phyloP scores from a whole-genome alignment of 2,113 vertebrate species.

The Rhizomys pruinosus region DNA sequence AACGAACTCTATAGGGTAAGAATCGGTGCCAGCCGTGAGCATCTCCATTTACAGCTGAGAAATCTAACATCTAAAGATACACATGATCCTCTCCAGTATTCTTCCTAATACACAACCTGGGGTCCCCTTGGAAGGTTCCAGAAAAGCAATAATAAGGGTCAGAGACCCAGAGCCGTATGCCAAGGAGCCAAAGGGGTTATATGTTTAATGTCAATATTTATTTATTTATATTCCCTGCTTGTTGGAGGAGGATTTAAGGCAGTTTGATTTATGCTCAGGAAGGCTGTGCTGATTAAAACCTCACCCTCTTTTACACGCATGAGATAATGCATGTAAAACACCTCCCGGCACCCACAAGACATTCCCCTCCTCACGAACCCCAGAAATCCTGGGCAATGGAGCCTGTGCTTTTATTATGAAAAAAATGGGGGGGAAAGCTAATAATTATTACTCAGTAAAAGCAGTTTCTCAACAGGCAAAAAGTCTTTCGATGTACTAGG shows the following conservation, averaged over 20 bases:
- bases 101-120: not conserved
- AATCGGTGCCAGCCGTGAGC: fast-evolving
- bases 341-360: fast-evolving
- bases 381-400: fast-evolving
- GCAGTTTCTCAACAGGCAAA: not conserved
- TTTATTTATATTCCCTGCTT: not conserved
- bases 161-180: not conserved
- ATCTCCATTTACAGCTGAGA: fast-evolving
- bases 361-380: fast-evolving
- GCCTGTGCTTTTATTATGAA: not conserved
- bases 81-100: not conserved
- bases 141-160: not conserved
- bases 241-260: not conserved
- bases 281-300: not conserved
- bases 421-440: not conserved
- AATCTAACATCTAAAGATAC: not conserved
- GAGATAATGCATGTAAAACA: fast-evolving
- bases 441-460: constrained; percentile 12
- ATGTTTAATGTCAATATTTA: not conserved
- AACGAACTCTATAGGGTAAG: not conserved
- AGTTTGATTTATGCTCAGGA: not conserved
- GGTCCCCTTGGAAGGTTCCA: not conserved
- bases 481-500: not conserved
- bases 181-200: not conserved
- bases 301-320: fast-evolving